Percentiles rank a stretch among this genome's conserved stretches.
phyloP scores from a whole-genome alignment of 2,888 invertebrate genomes.

The Eupithecia abbreviata region DNA sequence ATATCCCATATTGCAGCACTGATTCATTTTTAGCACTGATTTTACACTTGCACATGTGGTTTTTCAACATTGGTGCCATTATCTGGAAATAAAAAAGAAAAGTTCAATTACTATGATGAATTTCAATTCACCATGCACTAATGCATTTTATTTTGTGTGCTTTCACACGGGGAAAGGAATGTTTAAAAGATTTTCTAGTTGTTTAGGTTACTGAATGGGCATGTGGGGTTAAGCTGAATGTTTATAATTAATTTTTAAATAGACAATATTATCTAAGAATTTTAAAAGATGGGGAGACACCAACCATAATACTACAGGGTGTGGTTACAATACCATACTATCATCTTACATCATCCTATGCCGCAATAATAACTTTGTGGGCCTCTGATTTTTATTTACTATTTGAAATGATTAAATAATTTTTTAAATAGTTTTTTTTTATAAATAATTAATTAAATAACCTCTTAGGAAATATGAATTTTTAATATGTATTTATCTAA shows the following conservation, averaged over 20 bases:
- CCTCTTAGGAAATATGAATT: background rate
- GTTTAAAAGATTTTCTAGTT: background rate
- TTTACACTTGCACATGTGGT: slow-evolving; percentile 71
- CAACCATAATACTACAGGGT: background rate
- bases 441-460: background rate
- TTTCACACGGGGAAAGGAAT: background rate
- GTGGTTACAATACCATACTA: background rate
- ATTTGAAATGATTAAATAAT: background rate
- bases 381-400: background rate
- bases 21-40: slow-evolving; percentile 60
- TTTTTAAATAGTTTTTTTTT: too few species aligned
- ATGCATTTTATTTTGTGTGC: background rate
- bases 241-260: background rate
- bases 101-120: background rate
- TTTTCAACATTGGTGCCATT: slow-evolving; percentile 64
- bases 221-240: background rate
- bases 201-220: background rate
- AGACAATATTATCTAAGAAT: background rate
- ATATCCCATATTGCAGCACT: slow-evolving; percentile 61
- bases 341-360: background rate
- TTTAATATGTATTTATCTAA: background rate
- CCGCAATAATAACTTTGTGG: background rate
- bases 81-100: slow-evolving; percentile 69
- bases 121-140: background rate
- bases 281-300: background rate